Conservation (phyloP, 1,140 invertebrate species). For the Drosophila pseudoobscura region DNA sequence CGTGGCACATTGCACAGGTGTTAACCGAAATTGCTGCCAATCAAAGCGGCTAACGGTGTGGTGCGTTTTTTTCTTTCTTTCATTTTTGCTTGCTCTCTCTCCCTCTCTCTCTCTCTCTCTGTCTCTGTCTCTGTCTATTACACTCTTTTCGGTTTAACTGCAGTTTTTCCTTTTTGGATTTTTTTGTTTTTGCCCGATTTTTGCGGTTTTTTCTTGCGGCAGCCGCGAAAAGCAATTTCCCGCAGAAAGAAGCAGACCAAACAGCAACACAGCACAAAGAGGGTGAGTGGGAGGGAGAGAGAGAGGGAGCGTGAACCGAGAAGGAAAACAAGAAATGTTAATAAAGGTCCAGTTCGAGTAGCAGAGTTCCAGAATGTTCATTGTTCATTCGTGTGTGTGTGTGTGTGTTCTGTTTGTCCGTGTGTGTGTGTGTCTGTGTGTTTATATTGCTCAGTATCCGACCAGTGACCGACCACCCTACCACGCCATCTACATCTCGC, state of each 20-base stretch:
- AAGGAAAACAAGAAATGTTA: slow-evolving; percentile 44
- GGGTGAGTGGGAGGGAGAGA: not conserved
- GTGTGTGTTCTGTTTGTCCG: not conserved
- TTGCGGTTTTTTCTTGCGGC: slow-evolving; percentile 60
- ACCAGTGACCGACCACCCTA: not conserved
- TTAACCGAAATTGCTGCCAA: slow-evolving; percentile 32
- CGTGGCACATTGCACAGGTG: slow-evolving; percentile 39
- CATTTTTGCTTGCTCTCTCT: slow-evolving; percentile 6
- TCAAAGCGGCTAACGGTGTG: not conserved
- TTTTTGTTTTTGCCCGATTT: slow-evolving; percentile 10
- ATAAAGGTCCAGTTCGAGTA: slow-evolving; percentile 49
- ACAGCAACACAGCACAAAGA: not conserved
- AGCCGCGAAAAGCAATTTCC: slow-evolving; percentile 55
- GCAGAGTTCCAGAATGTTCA: slow-evolving; percentile 9
- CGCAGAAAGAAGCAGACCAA: slow-evolving; percentile 22
- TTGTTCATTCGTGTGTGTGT: slow-evolving; percentile 3
- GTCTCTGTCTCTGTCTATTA: slow-evolving; percentile 13
- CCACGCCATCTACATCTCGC: slow-evolving; percentile 1
- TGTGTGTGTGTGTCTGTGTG: slow-evolving; percentile 1
- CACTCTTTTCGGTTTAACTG: slow-evolving; percentile 6
- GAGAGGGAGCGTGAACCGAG: not conserved
- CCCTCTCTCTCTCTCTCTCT: not conserved
- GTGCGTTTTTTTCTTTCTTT: slow-evolving; percentile 16
- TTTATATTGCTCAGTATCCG: slow-evolving; percentile 20
- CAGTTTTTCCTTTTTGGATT: slow-evolving; percentile 37